Percentiles rank a stretch among this genome's conserved stretches.
phyloP scores from a whole-genome alignment of 2,888 invertebrate species.

The Caenorhabditis macrosperma region DNA sequence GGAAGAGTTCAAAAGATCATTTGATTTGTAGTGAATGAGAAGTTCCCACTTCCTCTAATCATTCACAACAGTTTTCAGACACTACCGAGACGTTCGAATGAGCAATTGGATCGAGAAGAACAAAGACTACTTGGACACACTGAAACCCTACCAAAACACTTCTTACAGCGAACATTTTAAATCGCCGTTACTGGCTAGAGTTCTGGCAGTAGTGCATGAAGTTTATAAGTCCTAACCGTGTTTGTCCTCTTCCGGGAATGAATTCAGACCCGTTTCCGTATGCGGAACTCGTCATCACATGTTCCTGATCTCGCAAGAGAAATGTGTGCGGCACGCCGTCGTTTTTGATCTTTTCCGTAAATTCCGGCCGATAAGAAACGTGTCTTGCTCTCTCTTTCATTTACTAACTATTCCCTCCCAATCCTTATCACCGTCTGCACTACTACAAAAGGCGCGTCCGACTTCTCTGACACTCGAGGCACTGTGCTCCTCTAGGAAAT shows the following conservation, averaged over 20 bases:
- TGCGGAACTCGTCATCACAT: conserved; percentile 42
- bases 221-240: conserved; percentile 5
- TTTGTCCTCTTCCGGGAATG: not conserved
- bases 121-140: not conserved
- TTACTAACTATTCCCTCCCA: not conserved
- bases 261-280: not conserved
- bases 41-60: too few species aligned
- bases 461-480: conserved; percentile 14
- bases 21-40: too few species aligned
- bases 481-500: conserved; percentile 18
- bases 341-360: conserved; percentile 16
- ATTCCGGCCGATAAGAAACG: conserved; percentile 50
- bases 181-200: conserved; percentile 19
- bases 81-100: conserved; percentile 46
- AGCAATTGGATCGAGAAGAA: conserved; percentile 35
- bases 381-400: not conserved
- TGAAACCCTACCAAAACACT: conserved; percentile 30
- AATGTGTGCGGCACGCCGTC: conserved; percentile 34
- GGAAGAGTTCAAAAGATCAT: not conserved
- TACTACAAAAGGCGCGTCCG: conserved; percentile 25
- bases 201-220: conserved; percentile 20
- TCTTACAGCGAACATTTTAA: conserved; percentile 21
- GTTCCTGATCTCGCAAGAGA: conserved; percentile 37
- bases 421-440: conserved; percentile 15
- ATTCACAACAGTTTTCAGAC: conserved; percentile 14